Evolutionary conservation across 1,140 invertebrate genomes (phyloP).

Genomic region (Aphelenchoides fujianensis): DNA sequence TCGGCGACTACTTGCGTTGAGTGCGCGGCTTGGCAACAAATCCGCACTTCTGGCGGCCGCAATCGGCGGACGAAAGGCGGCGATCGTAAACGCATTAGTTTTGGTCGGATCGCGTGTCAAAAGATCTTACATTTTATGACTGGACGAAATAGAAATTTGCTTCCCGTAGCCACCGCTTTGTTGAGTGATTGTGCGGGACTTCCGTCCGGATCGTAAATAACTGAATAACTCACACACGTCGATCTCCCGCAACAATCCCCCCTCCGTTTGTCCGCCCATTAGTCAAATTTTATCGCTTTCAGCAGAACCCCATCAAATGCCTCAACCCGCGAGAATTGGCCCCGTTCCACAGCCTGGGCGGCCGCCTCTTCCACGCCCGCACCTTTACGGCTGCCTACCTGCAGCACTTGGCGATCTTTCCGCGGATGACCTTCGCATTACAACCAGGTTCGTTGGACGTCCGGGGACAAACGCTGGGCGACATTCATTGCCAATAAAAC

Average conservation of each 20-base stretch:
- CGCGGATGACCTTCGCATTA: constrained; percentile 43
- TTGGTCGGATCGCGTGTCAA: too few species aligned
- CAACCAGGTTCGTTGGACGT: constrained; percentile 35
- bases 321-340: constrained; percentile 43
- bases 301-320: constrained; percentile 44
- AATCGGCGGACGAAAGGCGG: too few species aligned
- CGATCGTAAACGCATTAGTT: too few species aligned
- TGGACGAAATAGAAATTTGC: too few species aligned
- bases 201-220: not conserved
- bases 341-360: constrained; percentile 35
- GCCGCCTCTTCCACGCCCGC: constrained; percentile 51
- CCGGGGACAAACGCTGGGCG: constrained; percentile 15
- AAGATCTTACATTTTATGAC: not conserved
- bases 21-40: too few species aligned
- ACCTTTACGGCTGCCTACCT: constrained; percentile 55
- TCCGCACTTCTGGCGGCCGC: too few species aligned
- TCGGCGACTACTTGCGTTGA: too few species aligned
- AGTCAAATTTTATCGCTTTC: constrained; percentile 6
- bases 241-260: not conserved
- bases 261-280: not conserved
- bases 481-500: not conserved
- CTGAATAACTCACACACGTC: not conserved
- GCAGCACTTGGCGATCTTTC: constrained; percentile 50
- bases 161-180: not conserved
- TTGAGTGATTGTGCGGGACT: not conserved